Evolutionary conservation across 2,888 invertebrate species (phyloP).

Genomic region (Rotaria socialis): DNA sequence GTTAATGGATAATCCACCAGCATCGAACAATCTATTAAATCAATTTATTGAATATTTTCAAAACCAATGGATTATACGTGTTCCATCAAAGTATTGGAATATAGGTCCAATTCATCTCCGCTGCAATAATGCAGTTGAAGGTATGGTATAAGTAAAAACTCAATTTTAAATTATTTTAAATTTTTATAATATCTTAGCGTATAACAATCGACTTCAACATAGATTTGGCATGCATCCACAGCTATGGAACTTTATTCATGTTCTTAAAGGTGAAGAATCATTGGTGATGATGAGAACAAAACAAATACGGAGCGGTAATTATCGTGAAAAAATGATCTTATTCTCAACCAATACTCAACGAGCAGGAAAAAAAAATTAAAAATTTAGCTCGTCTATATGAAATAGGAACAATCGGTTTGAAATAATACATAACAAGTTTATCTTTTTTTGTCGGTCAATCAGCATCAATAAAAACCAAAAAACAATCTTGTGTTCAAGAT

Average conservation of each 20-base stretch:
- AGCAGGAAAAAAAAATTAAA: background rate
- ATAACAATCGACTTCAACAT: background rate
- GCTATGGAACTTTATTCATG: background rate
- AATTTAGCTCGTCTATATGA: background rate
- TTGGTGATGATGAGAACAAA: background rate
- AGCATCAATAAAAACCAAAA: background rate
- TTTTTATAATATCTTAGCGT: background rate
- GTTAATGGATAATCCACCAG: too few relatives aligned
- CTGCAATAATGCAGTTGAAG: background rate
- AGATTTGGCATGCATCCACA: background rate
- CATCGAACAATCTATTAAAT: too few relatives aligned
- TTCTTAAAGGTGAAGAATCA: background rate
- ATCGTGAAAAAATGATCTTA: background rate
- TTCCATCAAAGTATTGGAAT: background rate
- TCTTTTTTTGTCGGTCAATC: background rate
- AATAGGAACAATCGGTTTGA: background rate
- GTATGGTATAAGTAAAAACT: background rate
- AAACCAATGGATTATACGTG: background rate
- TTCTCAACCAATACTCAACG: background rate
- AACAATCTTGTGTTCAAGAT: background rate
- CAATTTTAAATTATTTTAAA: background rate
- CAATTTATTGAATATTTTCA: too few relatives aligned
- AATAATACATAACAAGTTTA: background rate
- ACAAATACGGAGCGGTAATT: background rate
- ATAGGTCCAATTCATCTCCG: background rate